A percentile compares a stretch with the other conserved stretches of the same genome.
Evolutionary conservation across 1,140 invertebrate species (phyloP).

Genomic region (Diuraphis noxia): DNA sequence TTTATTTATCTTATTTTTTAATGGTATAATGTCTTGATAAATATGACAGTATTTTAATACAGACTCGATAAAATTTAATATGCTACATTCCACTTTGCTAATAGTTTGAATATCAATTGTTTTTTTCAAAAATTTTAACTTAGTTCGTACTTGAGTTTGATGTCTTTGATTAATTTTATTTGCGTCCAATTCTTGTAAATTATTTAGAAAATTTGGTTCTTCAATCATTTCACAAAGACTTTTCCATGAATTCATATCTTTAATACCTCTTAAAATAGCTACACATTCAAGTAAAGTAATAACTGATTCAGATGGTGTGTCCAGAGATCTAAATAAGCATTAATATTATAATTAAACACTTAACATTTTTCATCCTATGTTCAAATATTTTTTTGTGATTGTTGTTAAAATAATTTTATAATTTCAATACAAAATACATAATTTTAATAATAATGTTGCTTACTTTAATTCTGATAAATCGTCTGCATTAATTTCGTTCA

Average conservation of each 20-base stretch:
- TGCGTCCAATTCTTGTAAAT: conserved; percentile 81
- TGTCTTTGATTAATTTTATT: conserved; percentile 77
- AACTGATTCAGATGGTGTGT: conserved; percentile 85
- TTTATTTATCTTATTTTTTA: conserved; percentile 77
- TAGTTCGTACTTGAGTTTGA: conserved; percentile 63
- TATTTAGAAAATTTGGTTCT: conserved; percentile 79
- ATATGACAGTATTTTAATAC: conserved; percentile 84
- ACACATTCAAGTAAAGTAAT: conserved; percentile 81
- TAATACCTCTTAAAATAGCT: conserved; percentile 77
- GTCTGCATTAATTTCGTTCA: background rate
- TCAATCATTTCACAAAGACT: conserved; percentile 86
- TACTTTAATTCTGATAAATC: conserved; percentile 33
- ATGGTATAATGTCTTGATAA: conserved; percentile 83
- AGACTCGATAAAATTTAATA: conserved; percentile 83
- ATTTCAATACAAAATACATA: background rate
- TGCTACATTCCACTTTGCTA: conserved; percentile 78
- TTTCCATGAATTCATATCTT: conserved; percentile 83
- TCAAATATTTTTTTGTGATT: background rate
- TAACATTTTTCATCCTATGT: background rate
- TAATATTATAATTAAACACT: background rate
- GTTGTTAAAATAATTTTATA: background rate
- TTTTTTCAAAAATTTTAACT: conserved; percentile 65
- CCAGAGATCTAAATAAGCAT: conserved; percentile 69
- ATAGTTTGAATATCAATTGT: conserved; percentile 73
- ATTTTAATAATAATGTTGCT: background rate